These are phyloP conservation scores for Drosophila formosana DNA, from an alignment of 2,888 invertebrate species.

Conservation along the genomic window DNA sequence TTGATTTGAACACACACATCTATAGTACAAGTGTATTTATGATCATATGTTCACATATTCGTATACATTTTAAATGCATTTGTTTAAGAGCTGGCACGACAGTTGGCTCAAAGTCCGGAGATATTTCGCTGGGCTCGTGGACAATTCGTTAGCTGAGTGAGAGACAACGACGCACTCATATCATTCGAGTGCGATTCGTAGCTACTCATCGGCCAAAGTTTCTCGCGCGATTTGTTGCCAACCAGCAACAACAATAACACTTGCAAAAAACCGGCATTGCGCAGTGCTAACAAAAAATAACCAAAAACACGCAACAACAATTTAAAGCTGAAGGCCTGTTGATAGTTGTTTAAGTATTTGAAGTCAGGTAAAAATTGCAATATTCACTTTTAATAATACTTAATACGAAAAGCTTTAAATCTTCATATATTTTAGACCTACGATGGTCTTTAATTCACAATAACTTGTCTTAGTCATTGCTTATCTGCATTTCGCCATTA, in stretches of 20 bases:
- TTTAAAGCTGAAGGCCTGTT: constrained; percentile 21
- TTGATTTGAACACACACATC: constrained; percentile 23
- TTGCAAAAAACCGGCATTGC: constrained; percentile 45
- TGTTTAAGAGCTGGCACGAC: constrained; percentile 11
- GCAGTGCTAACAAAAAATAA: constrained; percentile 28
- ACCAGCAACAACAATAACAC: constrained; percentile 22
- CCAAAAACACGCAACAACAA: constrained; percentile 6
- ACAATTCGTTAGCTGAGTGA: constrained; percentile 41
- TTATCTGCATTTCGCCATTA: constrained; percentile 22
- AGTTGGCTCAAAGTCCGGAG: constrained; percentile 55
- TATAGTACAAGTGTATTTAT: constrained; percentile 7
- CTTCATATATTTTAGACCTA: not conserved
- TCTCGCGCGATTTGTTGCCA: constrained; percentile 21
- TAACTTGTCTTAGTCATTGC: constrained; percentile 9
- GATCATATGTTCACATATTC: constrained; percentile 11
- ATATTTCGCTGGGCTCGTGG: constrained; percentile 36
- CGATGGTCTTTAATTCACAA: not conserved
- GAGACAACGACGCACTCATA: constrained; percentile 21
- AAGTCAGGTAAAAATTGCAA: constrained; percentile 30
- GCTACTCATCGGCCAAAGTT: constrained; percentile 48
- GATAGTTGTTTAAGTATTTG: constrained; percentile 16
- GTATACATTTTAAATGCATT: constrained; percentile 25
- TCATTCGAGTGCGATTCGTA: constrained; percentile 6
- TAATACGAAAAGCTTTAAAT: not conserved
- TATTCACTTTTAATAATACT: constrained; percentile 1